Conservation (phyloP, 2,113 vertebrate species). For the Platichthys flesus region DNA sequence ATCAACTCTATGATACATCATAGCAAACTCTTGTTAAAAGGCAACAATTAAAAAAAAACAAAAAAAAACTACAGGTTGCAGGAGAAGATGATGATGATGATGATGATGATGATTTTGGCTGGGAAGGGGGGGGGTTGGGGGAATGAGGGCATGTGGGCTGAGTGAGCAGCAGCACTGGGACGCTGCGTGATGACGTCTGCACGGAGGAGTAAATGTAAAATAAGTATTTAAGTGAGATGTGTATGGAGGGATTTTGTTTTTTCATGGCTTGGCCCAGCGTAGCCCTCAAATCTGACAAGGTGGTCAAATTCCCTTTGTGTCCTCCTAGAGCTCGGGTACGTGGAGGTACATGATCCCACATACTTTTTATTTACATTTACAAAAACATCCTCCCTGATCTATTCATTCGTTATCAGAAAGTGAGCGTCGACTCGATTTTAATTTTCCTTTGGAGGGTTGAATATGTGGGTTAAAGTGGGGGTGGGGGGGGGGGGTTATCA, state of each 20-base stretch:
- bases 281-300: conserved; percentile 27
- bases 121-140: conserved; percentile 5
- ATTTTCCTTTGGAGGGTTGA: conserved; percentile 10
- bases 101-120: conserved; percentile 36
- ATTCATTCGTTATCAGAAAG: background rate
- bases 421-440: background rate
- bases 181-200: background rate
- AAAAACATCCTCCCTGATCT: conserved; percentile 5
- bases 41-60: conserved; percentile 60
- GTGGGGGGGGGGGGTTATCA: background rate
- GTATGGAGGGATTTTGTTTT: background rate
- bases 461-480: background rate
- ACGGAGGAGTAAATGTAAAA: background rate
- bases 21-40: conserved; percentile 83
- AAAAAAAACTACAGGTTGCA: conserved; percentile 57
- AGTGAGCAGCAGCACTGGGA: background rate
- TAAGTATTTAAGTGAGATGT: background rate
- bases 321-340: conserved; percentile 24
- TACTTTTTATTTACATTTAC: conserved; percentile 32
- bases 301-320: conserved; percentile 52
- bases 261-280: conserved; percentile 34
- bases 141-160: conserved; percentile 4
- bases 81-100: conserved; percentile 43
- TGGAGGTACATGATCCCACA: background rate
- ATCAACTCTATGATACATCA: conserved; percentile 89